These are phyloP conservation scores for Montipora cactus DNA, from an alignment of 64 coral and sea anemone genomes.

Conservation along the genomic window DNA sequence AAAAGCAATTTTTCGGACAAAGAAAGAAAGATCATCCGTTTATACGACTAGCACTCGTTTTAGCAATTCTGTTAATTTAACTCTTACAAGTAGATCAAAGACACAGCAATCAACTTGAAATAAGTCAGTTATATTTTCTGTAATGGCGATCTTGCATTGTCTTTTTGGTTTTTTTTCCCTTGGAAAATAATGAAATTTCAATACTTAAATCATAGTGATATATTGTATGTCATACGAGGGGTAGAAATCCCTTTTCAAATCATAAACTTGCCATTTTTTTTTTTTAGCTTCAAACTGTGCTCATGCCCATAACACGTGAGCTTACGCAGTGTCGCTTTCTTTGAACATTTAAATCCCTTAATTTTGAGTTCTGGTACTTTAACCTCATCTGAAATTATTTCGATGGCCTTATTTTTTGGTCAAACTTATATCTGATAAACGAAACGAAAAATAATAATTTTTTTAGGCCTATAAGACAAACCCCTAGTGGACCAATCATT, in stretches of 20 bases:
- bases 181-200: not conserved
- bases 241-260: not conserved
- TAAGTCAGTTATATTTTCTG: no score
- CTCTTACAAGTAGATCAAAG: not conserved
- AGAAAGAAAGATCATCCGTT: not conserved
- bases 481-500: no score
- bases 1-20: not conserved
- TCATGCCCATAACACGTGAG: not conserved
- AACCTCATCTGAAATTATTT: not conserved
- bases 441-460: no score
- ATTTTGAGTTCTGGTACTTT: not conserved
- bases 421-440: no score
- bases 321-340: not conserved
- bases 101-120: no score
- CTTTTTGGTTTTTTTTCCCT: not conserved
- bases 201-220: not conserved
- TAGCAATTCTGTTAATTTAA: not conserved
- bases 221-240: not conserved
- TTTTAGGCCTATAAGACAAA: no score
- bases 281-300: not conserved
- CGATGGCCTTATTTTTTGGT: no score
- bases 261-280: not conserved
- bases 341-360: not conserved
- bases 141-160: no score
- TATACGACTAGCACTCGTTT: not conserved